Evolutionary conservation across 2,113 vertebrate species (phyloP).

Genomic region (Bujurquina vittata): DNA sequence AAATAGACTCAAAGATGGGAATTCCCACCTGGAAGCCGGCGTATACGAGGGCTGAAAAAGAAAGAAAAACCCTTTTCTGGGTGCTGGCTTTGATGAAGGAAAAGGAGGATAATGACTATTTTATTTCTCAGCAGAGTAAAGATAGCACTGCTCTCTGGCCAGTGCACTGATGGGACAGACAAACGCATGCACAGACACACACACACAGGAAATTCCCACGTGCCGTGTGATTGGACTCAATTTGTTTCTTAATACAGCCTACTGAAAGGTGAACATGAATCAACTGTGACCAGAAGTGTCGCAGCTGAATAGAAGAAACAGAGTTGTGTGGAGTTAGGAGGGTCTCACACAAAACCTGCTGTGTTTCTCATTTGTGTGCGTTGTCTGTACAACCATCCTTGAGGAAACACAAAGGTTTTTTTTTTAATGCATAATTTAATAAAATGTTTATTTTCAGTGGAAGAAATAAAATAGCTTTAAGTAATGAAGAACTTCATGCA

Average conservation of each 20-base stretch:
- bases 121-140: neutral
- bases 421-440: neutral
- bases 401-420: neutral
- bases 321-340: neutral
- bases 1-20: conserved; percentile 6
- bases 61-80: neutral
- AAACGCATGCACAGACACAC: neutral
- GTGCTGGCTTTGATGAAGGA: neutral
- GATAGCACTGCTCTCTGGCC: conserved; percentile 5
- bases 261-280: neutral
- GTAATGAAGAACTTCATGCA: neutral
- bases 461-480: neutral
- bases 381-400: neutral
- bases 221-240: conserved; percentile 14
- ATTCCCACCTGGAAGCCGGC: neutral
- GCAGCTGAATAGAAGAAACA: neutral
- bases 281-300: conserved; percentile 8
- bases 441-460: neutral
- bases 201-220: conserved; percentile 4
- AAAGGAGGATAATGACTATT: neutral
- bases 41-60: neutral
- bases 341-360: neutral
- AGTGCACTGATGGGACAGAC: neutral
- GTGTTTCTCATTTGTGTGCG: neutral
- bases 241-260: neutral